phyloP scores from a whole-genome alignment of 2,113 vertebrate species.

The Protobothrops flavoviridis region DNA sequence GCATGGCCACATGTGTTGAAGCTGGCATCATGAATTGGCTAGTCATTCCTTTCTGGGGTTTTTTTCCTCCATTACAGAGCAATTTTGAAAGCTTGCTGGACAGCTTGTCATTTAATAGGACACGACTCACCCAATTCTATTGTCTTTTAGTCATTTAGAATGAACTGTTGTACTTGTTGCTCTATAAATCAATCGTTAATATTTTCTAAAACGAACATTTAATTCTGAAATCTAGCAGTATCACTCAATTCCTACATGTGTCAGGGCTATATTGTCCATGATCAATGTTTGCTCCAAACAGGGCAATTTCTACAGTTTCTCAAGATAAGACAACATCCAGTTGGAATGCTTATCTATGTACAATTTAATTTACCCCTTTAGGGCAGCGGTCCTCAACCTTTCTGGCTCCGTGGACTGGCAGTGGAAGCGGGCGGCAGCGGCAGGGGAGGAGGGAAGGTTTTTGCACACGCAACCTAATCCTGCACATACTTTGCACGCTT shows the following conservation, averaged over 20 bases:
- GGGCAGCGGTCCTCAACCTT: not conserved
- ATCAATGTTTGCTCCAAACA: conserved; percentile 38
- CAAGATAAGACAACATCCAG: not conserved
- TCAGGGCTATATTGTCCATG: conserved; percentile 31
- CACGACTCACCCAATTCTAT: conserved; percentile 28
- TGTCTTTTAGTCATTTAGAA: conserved; percentile 28
- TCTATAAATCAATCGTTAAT: conserved; percentile 9
- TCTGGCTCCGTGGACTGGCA: not conserved
- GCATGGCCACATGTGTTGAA: not conserved
- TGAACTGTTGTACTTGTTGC: conserved; percentile 36
- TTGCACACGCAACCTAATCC: not conserved
- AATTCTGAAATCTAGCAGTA: conserved; percentile 22
- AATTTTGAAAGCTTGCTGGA: not conserved
- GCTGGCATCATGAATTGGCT: not conserved
- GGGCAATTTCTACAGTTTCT: not conserved
- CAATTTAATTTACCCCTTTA: not conserved
- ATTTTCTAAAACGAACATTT: conserved; percentile 34
- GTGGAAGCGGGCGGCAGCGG: not conserved
- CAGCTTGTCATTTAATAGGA: conserved; percentile 30
- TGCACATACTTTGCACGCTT: not conserved
- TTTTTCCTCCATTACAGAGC: rapidly evolving
- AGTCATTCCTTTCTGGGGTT: not conserved
- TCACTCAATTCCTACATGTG: conserved; percentile 19
- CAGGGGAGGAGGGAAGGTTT: not conserved
- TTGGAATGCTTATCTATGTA: not conserved